Conservation (phyloP, 2,797 vertebrate species). For the Decapterus maruadsi region DNA sequence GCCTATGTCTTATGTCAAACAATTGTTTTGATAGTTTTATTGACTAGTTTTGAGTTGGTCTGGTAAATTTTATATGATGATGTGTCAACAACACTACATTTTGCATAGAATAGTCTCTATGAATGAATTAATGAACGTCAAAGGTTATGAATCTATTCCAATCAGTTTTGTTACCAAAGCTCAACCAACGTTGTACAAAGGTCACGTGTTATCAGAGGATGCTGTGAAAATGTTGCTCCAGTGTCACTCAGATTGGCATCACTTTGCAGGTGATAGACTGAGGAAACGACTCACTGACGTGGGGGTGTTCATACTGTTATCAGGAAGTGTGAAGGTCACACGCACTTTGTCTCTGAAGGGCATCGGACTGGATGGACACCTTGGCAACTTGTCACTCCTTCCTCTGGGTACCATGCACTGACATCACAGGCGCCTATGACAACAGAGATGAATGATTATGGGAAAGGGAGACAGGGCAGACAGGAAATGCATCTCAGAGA, state of each 20-base stretch:
- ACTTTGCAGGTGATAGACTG: conserved; percentile 14
- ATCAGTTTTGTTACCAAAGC: conserved; percentile 12
- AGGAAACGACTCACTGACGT: conserved; percentile 2
- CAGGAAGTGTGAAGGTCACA: conserved; percentile 51
- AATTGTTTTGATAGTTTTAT: too few relatives aligned
- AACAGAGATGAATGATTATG: not conserved
- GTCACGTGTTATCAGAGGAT: conserved; percentile 57
- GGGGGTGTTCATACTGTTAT: conserved; percentile 37
- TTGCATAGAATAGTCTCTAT: not conserved
- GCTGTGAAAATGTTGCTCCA: conserved; percentile 44
- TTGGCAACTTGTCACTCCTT: not conserved
- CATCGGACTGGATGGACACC: conserved; percentile 27
- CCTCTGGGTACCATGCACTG: not conserved
- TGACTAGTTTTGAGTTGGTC: too few relatives aligned
- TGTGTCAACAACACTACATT: not conserved
- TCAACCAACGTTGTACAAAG: conserved; percentile 50
- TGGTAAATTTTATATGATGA: too few relatives aligned
- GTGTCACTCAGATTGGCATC: conserved; percentile 54
- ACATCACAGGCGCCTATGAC: not conserved
- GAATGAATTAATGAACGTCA: conserved; percentile 10
- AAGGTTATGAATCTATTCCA: conserved; percentile 20
- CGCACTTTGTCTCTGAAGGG: conserved; percentile 14
- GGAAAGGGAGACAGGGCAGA: not conserved
- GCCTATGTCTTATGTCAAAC: too few relatives aligned
- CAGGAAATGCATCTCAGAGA: not conserved